A percentile compares a stretch with the other conserved stretches of the same genome.
phyloP scores from a whole-genome alignment of 2,888 invertebrate genomes.

The Entomobrya proxima region DNA sequence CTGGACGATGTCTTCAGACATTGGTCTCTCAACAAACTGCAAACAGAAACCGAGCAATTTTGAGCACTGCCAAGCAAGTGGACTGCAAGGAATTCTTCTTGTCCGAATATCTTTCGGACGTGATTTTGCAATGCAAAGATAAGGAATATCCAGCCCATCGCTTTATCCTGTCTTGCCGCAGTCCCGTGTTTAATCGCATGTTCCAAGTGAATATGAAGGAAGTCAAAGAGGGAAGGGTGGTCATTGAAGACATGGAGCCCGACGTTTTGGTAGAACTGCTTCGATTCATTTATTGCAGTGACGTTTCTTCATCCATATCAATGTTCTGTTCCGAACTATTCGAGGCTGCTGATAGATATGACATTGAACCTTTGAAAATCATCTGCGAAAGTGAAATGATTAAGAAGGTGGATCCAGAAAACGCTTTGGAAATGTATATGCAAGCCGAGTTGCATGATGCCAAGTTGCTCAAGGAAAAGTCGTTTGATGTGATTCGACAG shows the following conservation, averaged over 20 bases:
- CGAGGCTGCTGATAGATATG: conserved; percentile 66
- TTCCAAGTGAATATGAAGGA: conserved; percentile 67
- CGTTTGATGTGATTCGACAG: conserved; percentile 62
- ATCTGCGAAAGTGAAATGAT: conserved; percentile 64
- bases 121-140: conserved; percentile 51
- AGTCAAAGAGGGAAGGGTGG: conserved; percentile 48
- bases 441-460: conserved; percentile 61
- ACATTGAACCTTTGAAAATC: conserved; percentile 56
- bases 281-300: conserved; percentile 64
- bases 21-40: conserved; percentile 28
- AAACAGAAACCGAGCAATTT: background rate
- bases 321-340: conserved; percentile 59
- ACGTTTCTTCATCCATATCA: conserved; percentile 26
- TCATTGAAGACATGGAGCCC: conserved; percentile 67
- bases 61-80: conserved; percentile 42
- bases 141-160: conserved; percentile 59
- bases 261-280: conserved; percentile 65
- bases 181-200: conserved; percentile 63
- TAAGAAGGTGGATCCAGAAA: conserved; percentile 42
- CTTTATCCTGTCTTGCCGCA: conserved; percentile 64
- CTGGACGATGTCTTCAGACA: conserved; percentile 22
- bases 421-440: conserved; percentile 68
- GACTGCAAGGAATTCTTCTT: conserved; percentile 53
- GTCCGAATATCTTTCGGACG: conserved; percentile 64
- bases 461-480: conserved; percentile 55